Percentiles rank a stretch among this genome's conserved stretches.
phyloP scores from a whole-genome alignment of 2,888 invertebrate species.

The Eugnorisma glareosa region DNA sequence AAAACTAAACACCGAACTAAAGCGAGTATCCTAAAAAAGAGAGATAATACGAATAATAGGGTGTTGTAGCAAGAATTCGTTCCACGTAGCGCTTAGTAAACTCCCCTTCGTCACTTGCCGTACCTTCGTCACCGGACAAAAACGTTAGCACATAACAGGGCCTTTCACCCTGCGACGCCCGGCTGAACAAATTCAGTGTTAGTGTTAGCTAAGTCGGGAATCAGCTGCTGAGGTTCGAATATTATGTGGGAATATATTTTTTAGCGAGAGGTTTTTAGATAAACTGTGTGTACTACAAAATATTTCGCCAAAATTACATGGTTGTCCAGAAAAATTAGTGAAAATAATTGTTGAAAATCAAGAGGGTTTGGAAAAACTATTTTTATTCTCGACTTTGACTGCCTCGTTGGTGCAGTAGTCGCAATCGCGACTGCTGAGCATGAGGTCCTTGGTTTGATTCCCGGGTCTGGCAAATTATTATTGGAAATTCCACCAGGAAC shows the following conservation, averaged over 20 bases:
- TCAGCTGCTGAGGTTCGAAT: conserved; percentile 9
- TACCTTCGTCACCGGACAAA: conserved; percentile 62
- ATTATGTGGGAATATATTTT: neutral
- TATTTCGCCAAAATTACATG: neutral
- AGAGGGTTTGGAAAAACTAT: too few relatives aligned
- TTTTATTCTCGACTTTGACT: too few relatives aligned
- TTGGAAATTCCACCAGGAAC: too few relatives aligned
- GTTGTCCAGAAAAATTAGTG: too few relatives aligned
- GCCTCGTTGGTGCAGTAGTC: too few relatives aligned
- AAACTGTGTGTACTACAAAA: neutral
- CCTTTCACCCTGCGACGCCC: conserved; percentile 19
- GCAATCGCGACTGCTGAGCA: too few relatives aligned
- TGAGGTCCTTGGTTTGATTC: too few relatives aligned
- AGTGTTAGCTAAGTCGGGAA: conserved; percentile 11
- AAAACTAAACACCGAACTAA: conserved; percentile 28
- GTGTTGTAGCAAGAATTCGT: conserved; percentile 46
- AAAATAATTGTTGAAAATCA: neutral
- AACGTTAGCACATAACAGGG: conserved; percentile 58
- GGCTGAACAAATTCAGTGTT: conserved; percentile 29
- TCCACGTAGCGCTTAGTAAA: conserved; percentile 60
- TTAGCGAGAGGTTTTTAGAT: neutral
- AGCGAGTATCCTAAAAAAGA: conserved; percentile 41
- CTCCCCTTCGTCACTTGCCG: conserved; percentile 59
- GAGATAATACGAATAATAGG: conserved; percentile 55
- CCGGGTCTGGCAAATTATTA: too few relatives aligned